These are phyloP conservation scores for Pogona vitticeps DNA, from an alignment of 2,113 vertebrate genomes.

Conservation along the genomic window DNA sequence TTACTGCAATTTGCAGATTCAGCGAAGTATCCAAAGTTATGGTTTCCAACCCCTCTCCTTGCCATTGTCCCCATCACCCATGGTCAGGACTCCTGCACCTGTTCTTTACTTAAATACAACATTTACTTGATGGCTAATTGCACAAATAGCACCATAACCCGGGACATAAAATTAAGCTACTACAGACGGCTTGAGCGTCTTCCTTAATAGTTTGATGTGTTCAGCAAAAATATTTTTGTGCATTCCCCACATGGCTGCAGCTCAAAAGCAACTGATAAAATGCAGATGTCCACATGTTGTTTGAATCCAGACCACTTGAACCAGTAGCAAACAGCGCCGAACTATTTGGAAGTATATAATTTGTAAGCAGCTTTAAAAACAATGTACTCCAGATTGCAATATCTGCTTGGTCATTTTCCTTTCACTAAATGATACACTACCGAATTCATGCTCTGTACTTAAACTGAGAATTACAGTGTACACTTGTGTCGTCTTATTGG, in stretches of 20 bases:
- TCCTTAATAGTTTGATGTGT: slow-evolving; percentile 17
- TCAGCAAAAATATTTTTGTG: slow-evolving; percentile 14
- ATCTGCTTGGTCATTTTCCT: slow-evolving; percentile 31
- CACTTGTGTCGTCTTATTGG: background rate
- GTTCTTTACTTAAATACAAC: background rate
- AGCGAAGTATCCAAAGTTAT: too few relatives aligned
- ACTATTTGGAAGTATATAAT: slow-evolving; percentile 31
- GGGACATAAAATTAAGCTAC: background rate
- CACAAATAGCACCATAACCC: background rate
- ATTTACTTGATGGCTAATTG: background rate
- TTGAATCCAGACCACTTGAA: slow-evolving; percentile 39
- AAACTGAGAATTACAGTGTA: slow-evolving; percentile 26
- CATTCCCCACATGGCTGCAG: background rate
- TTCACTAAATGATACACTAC: slow-evolving; percentile 41
- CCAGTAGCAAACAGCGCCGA: background rate
- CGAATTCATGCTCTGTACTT: slow-evolving; percentile 38
- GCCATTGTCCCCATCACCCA: background rate
- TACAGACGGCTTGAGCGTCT: background rate
- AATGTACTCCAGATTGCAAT: background rate
- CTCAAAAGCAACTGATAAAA: slow-evolving; percentile 54
- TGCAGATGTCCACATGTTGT: slow-evolving; percentile 42
- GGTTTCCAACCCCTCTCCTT: background rate
- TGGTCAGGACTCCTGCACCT: background rate
- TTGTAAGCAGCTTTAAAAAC: slow-evolving; percentile 37
- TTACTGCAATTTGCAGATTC: too few relatives aligned